phyloP scores from a whole-genome alignment of 2,113 vertebrate genomes.

The Mormyrus lacerda region DNA sequence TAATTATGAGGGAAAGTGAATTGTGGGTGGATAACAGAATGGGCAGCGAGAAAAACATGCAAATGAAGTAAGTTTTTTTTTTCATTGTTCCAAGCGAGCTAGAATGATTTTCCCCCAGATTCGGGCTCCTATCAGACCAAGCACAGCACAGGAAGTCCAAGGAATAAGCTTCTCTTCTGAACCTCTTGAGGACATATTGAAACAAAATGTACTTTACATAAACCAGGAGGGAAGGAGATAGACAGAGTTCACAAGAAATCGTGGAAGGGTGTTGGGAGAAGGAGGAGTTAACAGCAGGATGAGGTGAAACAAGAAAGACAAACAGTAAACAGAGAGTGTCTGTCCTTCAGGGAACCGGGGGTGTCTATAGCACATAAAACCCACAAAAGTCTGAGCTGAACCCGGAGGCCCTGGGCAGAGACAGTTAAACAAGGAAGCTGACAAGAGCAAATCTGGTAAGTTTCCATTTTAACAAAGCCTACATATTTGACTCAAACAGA shows the following conservation, averaged over 20 bases:
- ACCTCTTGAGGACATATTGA: slow-evolving; percentile 48
- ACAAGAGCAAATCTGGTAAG: background rate
- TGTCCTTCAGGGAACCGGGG: slow-evolving; percentile 3
- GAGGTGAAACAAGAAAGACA: slow-evolving; percentile 6
- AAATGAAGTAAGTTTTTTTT: slow-evolving; percentile 43
- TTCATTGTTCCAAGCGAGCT: slow-evolving; percentile 19
- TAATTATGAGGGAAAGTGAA: slow-evolving; percentile 50
- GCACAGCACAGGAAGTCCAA: slow-evolving; percentile 18
- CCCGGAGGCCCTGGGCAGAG: background rate
- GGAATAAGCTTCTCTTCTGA: slow-evolving; percentile 31
- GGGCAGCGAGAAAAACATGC: slow-evolving; percentile 41
- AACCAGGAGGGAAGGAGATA: slow-evolving; percentile 29
- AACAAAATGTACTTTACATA: slow-evolving; percentile 32
- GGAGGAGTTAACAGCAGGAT: slow-evolving; percentile 17
- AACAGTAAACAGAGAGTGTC: background rate
- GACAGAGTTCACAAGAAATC: background rate
- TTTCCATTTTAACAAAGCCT: background rate
- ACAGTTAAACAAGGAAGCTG: slow-evolving; percentile 5
- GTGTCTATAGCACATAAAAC: slow-evolving; percentile 32
- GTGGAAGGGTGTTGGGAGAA: background rate
- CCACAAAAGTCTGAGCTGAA: slow-evolving; percentile 27
- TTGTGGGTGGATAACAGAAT: slow-evolving; percentile 35
- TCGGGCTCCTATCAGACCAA: slow-evolving; percentile 17
- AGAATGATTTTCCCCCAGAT: slow-evolving; percentile 26
- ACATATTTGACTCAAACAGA: background rate